phyloP scores from a whole-genome alignment of 2,888 invertebrate genomes.

The Tipula lateralis region DNA sequence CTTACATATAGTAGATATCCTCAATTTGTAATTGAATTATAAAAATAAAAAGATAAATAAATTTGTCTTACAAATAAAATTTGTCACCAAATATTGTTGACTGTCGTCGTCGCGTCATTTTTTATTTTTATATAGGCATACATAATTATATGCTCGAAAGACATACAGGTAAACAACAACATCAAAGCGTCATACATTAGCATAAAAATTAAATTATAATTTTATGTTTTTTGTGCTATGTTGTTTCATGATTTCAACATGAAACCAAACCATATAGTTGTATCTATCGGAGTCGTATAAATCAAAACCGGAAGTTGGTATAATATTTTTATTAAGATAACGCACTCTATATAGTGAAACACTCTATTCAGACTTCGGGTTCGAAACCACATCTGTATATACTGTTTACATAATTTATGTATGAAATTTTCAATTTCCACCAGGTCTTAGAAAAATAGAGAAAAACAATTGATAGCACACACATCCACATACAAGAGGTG shows the following conservation, averaged over 20 bases:
- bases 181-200: constrained; percentile 19
- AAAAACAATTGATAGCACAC: not conserved
- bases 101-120: not conserved
- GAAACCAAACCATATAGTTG: not conserved
- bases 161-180: not conserved
- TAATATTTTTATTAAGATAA: not conserved
- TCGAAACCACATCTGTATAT: not conserved
- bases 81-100: not conserved
- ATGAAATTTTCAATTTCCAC: not conserved
- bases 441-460: not conserved
- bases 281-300: not conserved
- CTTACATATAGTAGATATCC: not conserved
- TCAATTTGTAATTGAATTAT: constrained; percentile 19
- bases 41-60: not conserved
- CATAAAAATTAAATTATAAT: constrained; percentile 9
- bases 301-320: not conserved
- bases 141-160: not conserved
- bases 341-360: not conserved
- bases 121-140: not conserved
- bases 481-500: no score
- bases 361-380: not conserved
- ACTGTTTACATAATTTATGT: not conserved
- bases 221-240: not conserved
- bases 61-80: not conserved
- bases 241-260: not conserved